Evolutionary conservation across 1,140 invertebrate genomes (phyloP).

Genomic region (Listronotus bonariensis): DNA sequence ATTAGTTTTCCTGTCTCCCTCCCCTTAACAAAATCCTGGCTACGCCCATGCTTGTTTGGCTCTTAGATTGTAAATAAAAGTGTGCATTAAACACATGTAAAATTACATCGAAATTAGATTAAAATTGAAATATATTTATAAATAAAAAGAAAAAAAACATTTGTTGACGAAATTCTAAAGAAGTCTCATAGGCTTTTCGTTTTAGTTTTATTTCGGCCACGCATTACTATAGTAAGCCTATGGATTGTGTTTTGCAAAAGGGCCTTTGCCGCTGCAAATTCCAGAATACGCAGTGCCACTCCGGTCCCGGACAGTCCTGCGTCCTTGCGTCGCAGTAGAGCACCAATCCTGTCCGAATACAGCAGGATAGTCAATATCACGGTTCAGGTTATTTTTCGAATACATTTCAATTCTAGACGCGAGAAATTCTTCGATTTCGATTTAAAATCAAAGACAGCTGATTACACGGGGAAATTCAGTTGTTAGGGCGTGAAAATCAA

Average conservation of each 20-base stretch:
- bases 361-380: slow-evolving; percentile 27
- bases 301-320: slow-evolving; percentile 29
- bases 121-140: too few species aligned
- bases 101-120: too few species aligned
- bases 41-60: too few species aligned
- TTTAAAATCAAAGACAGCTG: background rate
- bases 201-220: background rate
- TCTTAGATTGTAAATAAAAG: too few species aligned
- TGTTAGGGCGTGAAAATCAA: background rate
- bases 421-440: background rate
- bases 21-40: too few species aligned
- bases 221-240: background rate
- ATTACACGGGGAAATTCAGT: too few species aligned
- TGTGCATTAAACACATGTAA: too few species aligned
- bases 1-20: too few species aligned
- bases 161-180: too few species aligned
- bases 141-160: too few species aligned
- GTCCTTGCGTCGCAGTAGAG: slow-evolving; percentile 31
- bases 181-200: too few species aligned
- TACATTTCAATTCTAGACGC: background rate
- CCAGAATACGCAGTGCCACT: slow-evolving; percentile 26
- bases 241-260: background rate
- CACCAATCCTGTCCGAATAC: slow-evolving; percentile 3
- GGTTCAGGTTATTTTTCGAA: background rate
- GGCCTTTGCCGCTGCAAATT: slow-evolving; percentile 6